Percentiles rank a stretch among this genome's conserved stretches.
phyloP scores from a whole-genome alignment of 2,113 vertebrate genomes.

The Paracanthobrama guichenoti region DNA sequence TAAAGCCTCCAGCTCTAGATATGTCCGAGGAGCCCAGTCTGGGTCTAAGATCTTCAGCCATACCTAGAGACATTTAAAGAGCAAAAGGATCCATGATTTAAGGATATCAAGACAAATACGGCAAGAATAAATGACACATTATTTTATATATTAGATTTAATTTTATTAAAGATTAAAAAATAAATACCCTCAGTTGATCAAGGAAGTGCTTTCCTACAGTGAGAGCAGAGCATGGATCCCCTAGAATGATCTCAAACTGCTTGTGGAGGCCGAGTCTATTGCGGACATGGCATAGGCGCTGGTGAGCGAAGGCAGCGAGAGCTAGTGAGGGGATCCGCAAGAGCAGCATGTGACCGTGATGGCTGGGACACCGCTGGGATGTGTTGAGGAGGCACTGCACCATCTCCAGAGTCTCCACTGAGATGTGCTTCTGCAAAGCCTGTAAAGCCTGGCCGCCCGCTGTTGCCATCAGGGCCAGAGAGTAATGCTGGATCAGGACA shows the following conservation, averaged over 20 bases:
- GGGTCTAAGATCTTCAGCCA: slow-evolving; percentile 93
- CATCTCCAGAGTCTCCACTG: slow-evolving; percentile 96
- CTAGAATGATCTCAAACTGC: slow-evolving; percentile 92
- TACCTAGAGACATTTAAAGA: slow-evolving; percentile 68
- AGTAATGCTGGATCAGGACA: slow-evolving; percentile 93
- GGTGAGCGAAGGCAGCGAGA: slow-evolving; percentile 87
- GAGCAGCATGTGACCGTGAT: slow-evolving; percentile 94
- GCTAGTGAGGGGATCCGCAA: slow-evolving; percentile 90
- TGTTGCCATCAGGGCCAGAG: slow-evolving; percentile 90
- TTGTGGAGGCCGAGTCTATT: slow-evolving; percentile 88
- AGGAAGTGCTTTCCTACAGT: slow-evolving; percentile 86
- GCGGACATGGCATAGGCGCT: slow-evolving; percentile 85
- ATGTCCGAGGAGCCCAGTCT: slow-evolving; percentile 91
- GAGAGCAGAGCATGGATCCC: slow-evolving; percentile 82
- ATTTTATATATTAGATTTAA: too few species aligned
- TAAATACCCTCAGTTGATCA: slow-evolving; percentile 86
- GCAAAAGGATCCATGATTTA: background rate
- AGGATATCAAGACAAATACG: background rate
- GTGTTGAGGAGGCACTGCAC: slow-evolving; percentile 87
- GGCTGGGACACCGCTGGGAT: slow-evolving; percentile 83
- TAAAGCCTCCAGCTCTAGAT: slow-evolving; percentile 92
- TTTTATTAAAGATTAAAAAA: background rate
- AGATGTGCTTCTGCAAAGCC: slow-evolving; percentile 90
- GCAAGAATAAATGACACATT: background rate
- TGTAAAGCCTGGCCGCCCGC: slow-evolving; percentile 77